These are phyloP conservation scores for Oophaga sylvatica DNA, from an alignment of 2,797 vertebrate species.

Conservation along the genomic window DNA sequence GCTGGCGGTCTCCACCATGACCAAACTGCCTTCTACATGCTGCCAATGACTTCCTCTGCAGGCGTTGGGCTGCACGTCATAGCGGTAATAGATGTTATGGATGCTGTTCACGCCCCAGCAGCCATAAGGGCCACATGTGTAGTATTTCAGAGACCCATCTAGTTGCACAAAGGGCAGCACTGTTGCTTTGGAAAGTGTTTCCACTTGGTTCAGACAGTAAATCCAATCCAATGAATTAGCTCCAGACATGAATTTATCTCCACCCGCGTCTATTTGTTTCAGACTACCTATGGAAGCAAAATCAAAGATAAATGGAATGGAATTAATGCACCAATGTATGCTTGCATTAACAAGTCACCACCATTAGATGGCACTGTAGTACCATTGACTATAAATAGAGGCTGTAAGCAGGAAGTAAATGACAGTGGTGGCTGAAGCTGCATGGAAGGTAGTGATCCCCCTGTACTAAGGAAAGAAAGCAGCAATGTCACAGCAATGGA, in stretches of 20 bases:
- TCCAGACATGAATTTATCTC: slow-evolving; percentile 20
- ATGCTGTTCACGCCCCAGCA: slow-evolving; percentile 55
- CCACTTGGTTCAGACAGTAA: slow-evolving; percentile 24
- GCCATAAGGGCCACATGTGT: slow-evolving; percentile 45
- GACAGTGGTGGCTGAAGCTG: too few species aligned
- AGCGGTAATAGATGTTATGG: slow-evolving; percentile 27
- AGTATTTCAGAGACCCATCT: slow-evolving; percentile 35
- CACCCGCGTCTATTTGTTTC: slow-evolving; percentile 51
- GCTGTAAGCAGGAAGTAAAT: too few species aligned
- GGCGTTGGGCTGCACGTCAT: slow-evolving; percentile 6
- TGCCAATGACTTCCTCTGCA: slow-evolving; percentile 44
- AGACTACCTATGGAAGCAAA: slow-evolving; percentile 16
- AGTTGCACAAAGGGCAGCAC: neutral
- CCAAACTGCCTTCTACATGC: slow-evolving; percentile 19
- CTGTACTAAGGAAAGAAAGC: too few species aligned
- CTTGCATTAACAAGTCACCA: too few species aligned
- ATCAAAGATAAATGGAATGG: too few species aligned
- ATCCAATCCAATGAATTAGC: neutral
- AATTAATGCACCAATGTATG: too few species aligned
- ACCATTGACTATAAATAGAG: too few species aligned
- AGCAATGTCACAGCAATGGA: too few species aligned
- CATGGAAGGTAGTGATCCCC: too few species aligned
- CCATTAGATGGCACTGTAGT: too few species aligned
- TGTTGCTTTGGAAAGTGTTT: neutral
- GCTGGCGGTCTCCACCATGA: slow-evolving; percentile 7